Percentiles rank a stretch among this genome's conserved stretches.
Evolutionary conservation across 2,888 invertebrate species (phyloP).

Genomic region (Acronicta aceris): DNA sequence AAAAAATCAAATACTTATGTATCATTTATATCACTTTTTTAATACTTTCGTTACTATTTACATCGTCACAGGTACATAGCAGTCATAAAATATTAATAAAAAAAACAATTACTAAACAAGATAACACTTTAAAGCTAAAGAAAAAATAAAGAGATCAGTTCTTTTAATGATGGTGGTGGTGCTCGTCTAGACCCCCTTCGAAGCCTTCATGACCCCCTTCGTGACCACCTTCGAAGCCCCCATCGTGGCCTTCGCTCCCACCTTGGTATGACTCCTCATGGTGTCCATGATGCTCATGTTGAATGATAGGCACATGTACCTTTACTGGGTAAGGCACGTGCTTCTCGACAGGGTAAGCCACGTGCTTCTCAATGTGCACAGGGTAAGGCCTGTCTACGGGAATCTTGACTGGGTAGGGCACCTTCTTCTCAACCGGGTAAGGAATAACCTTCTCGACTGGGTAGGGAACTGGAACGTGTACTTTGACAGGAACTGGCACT

Average conservation of each 20-base stretch:
- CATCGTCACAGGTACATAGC: conserved; percentile 73
- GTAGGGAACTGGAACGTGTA: conserved; percentile 92
- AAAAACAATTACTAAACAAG: conserved; percentile 79
- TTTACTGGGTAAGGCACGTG: conserved; percentile 92
- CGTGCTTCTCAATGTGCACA: conserved; percentile 91
- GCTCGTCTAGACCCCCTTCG: conserved; percentile 47
- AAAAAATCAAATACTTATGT: conserved; percentile 41
- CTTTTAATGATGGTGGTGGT: conserved; percentile 82
- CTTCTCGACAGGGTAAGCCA: conserved; percentile 91
- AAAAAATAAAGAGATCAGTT: conserved; percentile 84
- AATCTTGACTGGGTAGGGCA: conserved; percentile 91
- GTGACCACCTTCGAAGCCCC: conserved; percentile 64
- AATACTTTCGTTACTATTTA: conserved; percentile 87
- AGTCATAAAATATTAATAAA: conserved; percentile 75
- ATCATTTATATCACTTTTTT: conserved; percentile 76
- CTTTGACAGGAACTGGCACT: conserved; percentile 93
- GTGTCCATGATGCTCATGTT: conserved; percentile 59
- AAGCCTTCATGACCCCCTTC: conserved; percentile 28
- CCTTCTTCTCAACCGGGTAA: conserved; percentile 91
- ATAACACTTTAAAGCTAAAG: conserved; percentile 86
- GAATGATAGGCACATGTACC: conserved; percentile 91
- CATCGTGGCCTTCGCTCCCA: conserved; percentile 29
- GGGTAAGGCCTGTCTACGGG: conserved; percentile 90
- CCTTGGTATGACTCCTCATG: conserved; percentile 39
- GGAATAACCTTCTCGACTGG: conserved; percentile 91